Evolutionary conservation across 1,140 invertebrate genomes (phyloP).

Genomic region (Euwallacea similis): DNA sequence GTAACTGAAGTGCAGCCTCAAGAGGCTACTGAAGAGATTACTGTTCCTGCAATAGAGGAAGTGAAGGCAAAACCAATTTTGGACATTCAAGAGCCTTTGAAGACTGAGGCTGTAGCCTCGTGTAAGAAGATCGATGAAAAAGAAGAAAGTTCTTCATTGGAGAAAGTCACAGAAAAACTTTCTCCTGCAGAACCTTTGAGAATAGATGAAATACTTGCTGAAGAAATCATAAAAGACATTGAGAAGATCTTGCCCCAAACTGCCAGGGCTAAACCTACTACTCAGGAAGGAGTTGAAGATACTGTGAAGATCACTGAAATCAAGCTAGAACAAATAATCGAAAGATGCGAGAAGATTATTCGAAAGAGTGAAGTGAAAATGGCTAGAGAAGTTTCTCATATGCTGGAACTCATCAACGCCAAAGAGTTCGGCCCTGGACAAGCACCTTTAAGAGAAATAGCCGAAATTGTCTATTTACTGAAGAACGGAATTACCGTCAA

Average conservation of each 20-base stretch:
- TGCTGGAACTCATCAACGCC: conserved; percentile 71
- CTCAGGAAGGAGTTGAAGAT: conserved; percentile 54
- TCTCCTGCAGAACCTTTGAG: conserved; percentile 62
- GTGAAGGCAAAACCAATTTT: conserved; percentile 58
- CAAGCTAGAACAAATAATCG: conserved; percentile 58
- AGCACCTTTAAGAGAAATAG: conserved; percentile 74
- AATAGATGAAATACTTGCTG: conserved; percentile 60
- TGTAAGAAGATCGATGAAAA: conserved; percentile 66
- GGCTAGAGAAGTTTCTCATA: conserved; percentile 71
- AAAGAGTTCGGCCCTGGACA: conserved; percentile 80
- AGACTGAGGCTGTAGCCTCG: conserved; percentile 63
- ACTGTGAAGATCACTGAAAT: conserved; percentile 55
- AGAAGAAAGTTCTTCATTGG: conserved; percentile 53
- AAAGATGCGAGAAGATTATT: conserved; percentile 61
- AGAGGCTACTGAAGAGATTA: conserved; percentile 56
- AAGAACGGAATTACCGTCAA: conserved; percentile 72
- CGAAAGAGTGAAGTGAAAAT: conserved; percentile 63
- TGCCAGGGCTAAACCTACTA: conserved; percentile 49
- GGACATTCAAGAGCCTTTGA: conserved; percentile 61
- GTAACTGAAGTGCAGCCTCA: conserved; percentile 57
- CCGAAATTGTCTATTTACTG: conserved; percentile 76
- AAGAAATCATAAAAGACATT: conserved; percentile 60
- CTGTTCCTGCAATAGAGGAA: conserved; percentile 50
- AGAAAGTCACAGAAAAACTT: conserved; percentile 58
- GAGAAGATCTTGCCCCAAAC: conserved; percentile 54